phyloP scores from a whole-genome alignment of 23 tunicate species.

The Pegea sp. region DNA sequence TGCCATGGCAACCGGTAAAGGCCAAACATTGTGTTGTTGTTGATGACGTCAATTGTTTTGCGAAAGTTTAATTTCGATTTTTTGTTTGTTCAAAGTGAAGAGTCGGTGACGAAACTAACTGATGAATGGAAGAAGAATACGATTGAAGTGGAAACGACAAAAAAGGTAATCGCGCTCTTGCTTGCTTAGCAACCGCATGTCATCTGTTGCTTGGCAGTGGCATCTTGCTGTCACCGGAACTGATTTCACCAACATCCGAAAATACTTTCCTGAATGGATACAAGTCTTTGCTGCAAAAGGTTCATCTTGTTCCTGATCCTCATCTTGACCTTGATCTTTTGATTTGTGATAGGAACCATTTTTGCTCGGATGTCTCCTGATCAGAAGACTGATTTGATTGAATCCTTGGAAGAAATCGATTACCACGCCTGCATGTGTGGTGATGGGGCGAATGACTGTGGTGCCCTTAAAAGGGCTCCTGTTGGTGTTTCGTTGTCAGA shows the following conservation, averaged over 20 bases:
- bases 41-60: not conserved
- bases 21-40: not conserved
- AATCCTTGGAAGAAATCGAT: conserved; percentile 37
- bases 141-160: not conserved
- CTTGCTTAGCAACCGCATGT: not conserved
- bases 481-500: conserved; percentile 88
- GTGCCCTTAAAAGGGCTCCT: conserved; percentile 82
- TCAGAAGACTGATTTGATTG: conserved; percentile 85
- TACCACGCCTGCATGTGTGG: conserved; percentile 89
- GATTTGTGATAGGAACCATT: conserved; percentile 23
- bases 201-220: conserved; percentile 13
- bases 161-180: not conserved
- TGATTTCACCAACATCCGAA: conserved; percentile 14
- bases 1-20: not conserved
- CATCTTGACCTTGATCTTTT: not conserved
- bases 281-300: conserved; percentile 51
- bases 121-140: not conserved
- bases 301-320: not conserved
- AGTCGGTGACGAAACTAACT: not conserved
- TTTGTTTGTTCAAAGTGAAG: not conserved
- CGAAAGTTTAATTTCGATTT: not conserved
- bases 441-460: conserved; percentile 99
- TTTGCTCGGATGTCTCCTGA: conserved; percentile 98
- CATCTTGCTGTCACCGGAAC: conserved; percentile 65
- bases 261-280: conserved; percentile 60